Conservation (phyloP, 2,113 vertebrate species). For the Myrmophylax atrothorax region DNA sequence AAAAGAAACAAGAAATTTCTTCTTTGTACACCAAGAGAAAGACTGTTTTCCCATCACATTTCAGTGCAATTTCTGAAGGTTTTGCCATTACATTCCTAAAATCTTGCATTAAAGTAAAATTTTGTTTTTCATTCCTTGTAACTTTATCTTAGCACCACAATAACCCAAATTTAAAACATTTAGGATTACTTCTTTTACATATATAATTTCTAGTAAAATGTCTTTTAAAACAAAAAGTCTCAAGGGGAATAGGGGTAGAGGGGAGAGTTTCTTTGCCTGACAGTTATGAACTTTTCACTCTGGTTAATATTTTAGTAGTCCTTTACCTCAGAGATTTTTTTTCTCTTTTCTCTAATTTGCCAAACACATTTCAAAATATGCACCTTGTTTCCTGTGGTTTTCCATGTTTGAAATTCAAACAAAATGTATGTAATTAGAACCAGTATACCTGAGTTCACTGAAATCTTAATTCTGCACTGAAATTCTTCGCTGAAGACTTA, state of each 20-base stretch:
- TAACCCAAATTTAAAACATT: neutral
- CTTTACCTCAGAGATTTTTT: neutral
- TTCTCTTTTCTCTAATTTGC: neutral
- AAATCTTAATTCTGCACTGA: neutral
- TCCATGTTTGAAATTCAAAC: constrained; percentile 14
- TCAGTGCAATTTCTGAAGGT: neutral
- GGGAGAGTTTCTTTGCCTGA: neutral
- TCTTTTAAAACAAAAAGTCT: neutral
- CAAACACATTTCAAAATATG: neutral
- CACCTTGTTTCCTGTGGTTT: neutral
- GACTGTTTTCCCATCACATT: neutral
- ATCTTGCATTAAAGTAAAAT: neutral
- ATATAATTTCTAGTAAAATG: neutral
- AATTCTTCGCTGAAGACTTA: neutral
- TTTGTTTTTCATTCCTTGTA: neutral
- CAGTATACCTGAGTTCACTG: neutral
- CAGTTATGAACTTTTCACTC: neutral
- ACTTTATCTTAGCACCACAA: neutral
- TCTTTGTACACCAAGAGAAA: neutral
- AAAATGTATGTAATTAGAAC: neutral
- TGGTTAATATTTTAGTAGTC: neutral
- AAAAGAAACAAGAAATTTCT: neutral
- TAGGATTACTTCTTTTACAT: neutral
- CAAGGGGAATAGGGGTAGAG: fast-evolving
- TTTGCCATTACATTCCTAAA: neutral